Percentiles rank a stretch among this genome's conserved stretches.
These are phyloP conservation scores for Drosophila paulistorum DNA, from an alignment of 1,140 invertebrate species.

Conservation along the genomic window DNA sequence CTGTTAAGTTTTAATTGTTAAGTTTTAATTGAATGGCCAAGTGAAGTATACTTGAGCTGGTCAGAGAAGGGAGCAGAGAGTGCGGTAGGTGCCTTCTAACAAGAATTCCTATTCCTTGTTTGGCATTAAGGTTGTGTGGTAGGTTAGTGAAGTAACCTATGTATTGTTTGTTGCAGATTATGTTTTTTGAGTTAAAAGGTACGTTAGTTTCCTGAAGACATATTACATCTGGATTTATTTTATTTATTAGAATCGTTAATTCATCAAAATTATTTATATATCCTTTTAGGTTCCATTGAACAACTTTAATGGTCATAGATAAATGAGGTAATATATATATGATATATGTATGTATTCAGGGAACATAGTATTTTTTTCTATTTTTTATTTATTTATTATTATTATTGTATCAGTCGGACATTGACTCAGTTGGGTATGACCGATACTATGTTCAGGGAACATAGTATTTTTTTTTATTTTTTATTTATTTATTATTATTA, in stretches of 20 bases:
- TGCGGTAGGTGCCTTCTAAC: slow-evolving; percentile 13
- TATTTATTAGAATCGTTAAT: no score
- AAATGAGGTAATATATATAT: not conserved
- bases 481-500: no score
- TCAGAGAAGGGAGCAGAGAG: slow-evolving; percentile 10
- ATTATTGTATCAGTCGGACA: slow-evolving; percentile 1
- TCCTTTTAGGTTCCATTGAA: no score
- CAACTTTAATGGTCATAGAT: not conserved
- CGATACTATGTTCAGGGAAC: no score
- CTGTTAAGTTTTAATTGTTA: not conserved
- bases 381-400: slow-evolving; percentile 3
- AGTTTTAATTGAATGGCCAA: slow-evolving; percentile 4
- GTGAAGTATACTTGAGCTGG: not conserved
- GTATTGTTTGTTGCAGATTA: slow-evolving; percentile 12
- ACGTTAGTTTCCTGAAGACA: slow-evolving; percentile 1
- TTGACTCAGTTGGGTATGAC: no score
- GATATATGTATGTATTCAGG: not conserved
- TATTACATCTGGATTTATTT: no score
- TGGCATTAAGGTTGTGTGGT: slow-evolving; percentile 8
- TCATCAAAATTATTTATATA: no score
- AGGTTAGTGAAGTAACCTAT: slow-evolving; percentile 13
- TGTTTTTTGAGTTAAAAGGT: slow-evolving; percentile 8
- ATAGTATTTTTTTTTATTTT: no score
- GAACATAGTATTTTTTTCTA: not conserved
- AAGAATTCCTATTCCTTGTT: slow-evolving; percentile 19